Base-by-base conservation (phyloP, 2,888 invertebrate genomes). In the Phalera bucephala region DNA sequence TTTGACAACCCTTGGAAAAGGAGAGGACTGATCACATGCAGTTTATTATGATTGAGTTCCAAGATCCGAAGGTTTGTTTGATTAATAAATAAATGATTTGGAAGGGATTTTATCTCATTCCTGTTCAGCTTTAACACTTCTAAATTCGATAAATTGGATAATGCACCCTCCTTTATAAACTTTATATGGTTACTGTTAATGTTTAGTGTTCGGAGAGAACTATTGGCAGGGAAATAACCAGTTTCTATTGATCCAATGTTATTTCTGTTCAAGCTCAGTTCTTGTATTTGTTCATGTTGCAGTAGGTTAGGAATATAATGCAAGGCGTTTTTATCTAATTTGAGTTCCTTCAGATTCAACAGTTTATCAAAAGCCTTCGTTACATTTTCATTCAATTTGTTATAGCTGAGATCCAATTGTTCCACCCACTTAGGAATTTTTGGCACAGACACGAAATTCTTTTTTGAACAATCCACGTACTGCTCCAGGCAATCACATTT, bases 21-120 rank as follows among this genome's bases (percentile, higher is more conserved):
- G 34, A 97, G 91, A 40, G 95, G 95, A 71, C 95, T 94, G 50
- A 98, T 94, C 58, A 93, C 92, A 63, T 91, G 92, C 33, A 98
- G 78, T 56, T 94, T 93, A 78, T 98, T 98, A 61, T 95, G 93
- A 77, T 95, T 97, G 33, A 98, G 78, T 76, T 97, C 96, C 92
- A 97, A 80, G 65, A 92, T 92, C 75, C 92, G 93, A 11, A 97
- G 85, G 53, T 92, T 92, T 45, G 84, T 91, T 43, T 95, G 91
- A 63, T 93, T 91, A 53, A 90, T 91, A 70, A 97, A 96, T 20
- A 95, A 89, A 57, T 94, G 93, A 71, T 94, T 94, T n/a, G 94
- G 93, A 33, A 97, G 80, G 31, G 85, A 86, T 43, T 82, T 82
- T 43, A 95, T 87, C 52, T 91, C 93, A 91, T 97, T 97, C 73